Evolutionary conservation across 2,888 invertebrate species (phyloP).

Genomic region (Xanthia togata): DNA sequence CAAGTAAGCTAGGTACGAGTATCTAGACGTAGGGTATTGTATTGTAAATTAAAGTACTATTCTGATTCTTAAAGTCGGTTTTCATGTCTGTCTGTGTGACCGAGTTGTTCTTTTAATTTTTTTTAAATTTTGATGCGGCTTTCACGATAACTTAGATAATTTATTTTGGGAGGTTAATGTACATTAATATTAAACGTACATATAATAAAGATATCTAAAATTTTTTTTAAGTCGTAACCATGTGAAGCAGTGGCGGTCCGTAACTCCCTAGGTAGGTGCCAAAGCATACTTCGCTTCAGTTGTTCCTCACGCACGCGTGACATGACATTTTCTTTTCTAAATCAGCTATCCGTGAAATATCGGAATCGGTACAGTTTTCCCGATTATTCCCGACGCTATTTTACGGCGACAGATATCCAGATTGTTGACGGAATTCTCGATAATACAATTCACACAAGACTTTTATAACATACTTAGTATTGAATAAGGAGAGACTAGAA

Average conservation of each 20-base stretch:
- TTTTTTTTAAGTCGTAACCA: no score
- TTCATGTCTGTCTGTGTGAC: neutral
- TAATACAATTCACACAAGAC: neutral
- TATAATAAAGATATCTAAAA: no score
- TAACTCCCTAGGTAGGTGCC: neutral
- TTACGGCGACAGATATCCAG: neutral
- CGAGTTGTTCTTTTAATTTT: neutral
- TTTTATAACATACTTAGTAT: no score
- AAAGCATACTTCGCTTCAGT: slow-evolving; percentile 18
- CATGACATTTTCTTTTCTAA: slow-evolving; percentile 22
- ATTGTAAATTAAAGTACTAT: no score
- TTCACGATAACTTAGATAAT: neutral
- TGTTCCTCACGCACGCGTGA: neutral
- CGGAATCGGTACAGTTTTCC: neutral
- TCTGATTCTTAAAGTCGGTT: neutral
- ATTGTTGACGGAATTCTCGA: neutral
- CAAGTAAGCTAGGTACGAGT: neutral
- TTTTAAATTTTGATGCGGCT: neutral
- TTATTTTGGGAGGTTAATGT: no score
- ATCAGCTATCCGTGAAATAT: slow-evolving; percentile 26
- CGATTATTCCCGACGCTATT: neutral
- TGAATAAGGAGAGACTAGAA: no score
- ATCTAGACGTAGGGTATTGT: neutral
- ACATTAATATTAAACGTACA: no score
- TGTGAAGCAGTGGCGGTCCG: no score